Base-by-base conservation (phyloP, 2,113 vertebrate species). In the Neopipo cinnamomea region DNA sequence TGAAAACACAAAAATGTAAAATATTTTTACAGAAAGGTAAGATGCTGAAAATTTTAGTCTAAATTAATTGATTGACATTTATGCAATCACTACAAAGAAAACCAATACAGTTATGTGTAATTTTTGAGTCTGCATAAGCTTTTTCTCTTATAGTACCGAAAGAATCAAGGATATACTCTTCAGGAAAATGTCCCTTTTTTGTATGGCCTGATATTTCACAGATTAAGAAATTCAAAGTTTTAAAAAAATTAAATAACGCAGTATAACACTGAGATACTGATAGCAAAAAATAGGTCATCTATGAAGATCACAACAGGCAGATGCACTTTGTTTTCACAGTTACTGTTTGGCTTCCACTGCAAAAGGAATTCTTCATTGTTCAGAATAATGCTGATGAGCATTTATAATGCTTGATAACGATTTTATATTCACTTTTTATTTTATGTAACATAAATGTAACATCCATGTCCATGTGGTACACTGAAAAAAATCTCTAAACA, bases 291-390 rank as follows among this genome's bases (percentile, higher is more conserved):
- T 21, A 71, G 39, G 23, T 22, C 12, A 11, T 11, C 21, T 35
- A 49, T 2, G 0, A 78, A 88, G 44, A 70, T 16, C 1, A 6
- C 15, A 81, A 16, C 0, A 85, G 24, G 50, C 17, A 74, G 11
- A 56, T 9, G 5, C 14, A 70, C 22, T 44, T 70, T 31, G 16
- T 53, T 85, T 85, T 78, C 52, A 62, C 7, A 33, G 21, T 22
- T 75, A 75, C 10, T 62, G 28, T 59, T 53, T 28, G 46, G 9
- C 5, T 70, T 70, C 39, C 13, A 47, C 14, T 53, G 11, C 74
- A 70, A 85, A 88, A 88, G 7, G 23, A 81, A 74, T 37, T 74
- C 42, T 16, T 55, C 1, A 1, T 52, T 11, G 46, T 49, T 80
- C 44, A 89, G 62, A 87, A 80, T 9, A 63, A 68, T 2, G 11